Percentiles rank a stretch among this genome's conserved stretches.
phyloP scores from a whole-genome alignment of 2,113 vertebrate genomes.

The Rattus norvegicus region DNA sequence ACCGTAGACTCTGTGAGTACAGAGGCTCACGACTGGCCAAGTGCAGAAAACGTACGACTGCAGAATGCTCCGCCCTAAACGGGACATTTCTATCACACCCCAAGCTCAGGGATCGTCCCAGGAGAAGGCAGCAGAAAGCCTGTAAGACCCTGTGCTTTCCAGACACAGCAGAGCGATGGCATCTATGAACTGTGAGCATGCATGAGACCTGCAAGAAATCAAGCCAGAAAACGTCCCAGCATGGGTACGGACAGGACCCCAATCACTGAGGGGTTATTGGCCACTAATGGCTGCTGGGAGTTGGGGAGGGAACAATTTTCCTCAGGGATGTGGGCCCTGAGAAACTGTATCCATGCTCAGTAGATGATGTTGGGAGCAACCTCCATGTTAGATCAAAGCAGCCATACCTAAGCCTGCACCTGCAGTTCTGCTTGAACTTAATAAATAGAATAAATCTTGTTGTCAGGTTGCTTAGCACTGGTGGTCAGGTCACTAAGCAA shows the following conservation, averaged over 20 bases:
- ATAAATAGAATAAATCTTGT: no score
- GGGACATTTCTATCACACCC: background rate
- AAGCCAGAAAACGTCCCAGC: background rate
- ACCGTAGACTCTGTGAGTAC: background rate
- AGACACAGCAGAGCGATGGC: background rate
- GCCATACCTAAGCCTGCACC: no score
- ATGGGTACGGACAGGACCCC: background rate
- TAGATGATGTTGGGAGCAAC: background rate
- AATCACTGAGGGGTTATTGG: background rate
- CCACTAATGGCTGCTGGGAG: background rate
- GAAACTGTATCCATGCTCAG: background rate
- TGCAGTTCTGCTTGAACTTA: no score
- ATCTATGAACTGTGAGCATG: no score
- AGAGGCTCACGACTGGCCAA: background rate
- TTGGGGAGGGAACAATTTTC: background rate
- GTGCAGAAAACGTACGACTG: background rate
- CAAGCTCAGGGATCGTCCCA: background rate
- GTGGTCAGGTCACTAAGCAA: no score
- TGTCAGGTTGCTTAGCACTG: no score
- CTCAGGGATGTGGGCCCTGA: background rate
- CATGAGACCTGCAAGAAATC: background rate
- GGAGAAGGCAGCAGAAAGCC: background rate
- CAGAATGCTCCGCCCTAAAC: no score
- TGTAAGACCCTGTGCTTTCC: background rate
- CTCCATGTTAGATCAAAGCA: no score